Evolutionary conservation across 2,888 invertebrate species (phyloP).

Genomic region (Hermaeophaga mercurialis): DNA sequence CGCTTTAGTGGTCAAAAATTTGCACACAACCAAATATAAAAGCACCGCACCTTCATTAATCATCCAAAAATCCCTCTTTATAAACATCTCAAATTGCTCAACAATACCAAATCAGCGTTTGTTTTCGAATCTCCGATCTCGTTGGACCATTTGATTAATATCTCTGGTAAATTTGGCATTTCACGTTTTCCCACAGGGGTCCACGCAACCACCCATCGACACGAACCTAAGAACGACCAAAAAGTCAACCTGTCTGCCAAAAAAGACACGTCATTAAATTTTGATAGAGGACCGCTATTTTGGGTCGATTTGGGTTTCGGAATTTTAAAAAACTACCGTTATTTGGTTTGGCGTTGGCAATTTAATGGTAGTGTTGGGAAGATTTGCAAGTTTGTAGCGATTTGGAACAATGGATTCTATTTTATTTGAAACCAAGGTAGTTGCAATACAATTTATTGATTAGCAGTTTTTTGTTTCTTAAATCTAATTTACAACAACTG

Average conservation of each 20-base stretch:
- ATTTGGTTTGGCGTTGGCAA: not conserved
- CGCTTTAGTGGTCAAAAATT: not conserved
- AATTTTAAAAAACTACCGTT: slow-evolving; percentile 2
- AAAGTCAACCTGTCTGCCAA: slow-evolving; percentile 39
- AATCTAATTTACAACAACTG: too few species aligned
- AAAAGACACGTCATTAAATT: slow-evolving; percentile 36
- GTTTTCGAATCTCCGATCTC: slow-evolving; percentile 32
- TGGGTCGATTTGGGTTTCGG: not conserved
- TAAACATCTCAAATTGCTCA: slow-evolving; percentile 25
- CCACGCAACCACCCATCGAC: slow-evolving; percentile 11
- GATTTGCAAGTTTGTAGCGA: not conserved
- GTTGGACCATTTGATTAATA: slow-evolving; percentile 37
- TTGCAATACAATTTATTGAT: too few species aligned
- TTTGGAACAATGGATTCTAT: too few species aligned
- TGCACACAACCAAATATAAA: not conserved
- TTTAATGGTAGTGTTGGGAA: not conserved
- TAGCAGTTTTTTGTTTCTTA: too few species aligned
- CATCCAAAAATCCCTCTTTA: slow-evolving; percentile 4
- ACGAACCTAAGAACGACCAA: slow-evolving; percentile 1
- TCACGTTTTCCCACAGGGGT: slow-evolving; percentile 39
- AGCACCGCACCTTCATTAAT: slow-evolving; percentile 1
- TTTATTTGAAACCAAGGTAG: too few species aligned
- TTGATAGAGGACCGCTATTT: slow-evolving; percentile 33
- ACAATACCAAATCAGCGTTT: slow-evolving; percentile 24
- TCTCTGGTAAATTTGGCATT: slow-evolving; percentile 34